These are phyloP conservation scores for Cistogaster globosa DNA, from an alignment of 2,888 invertebrate genomes.

Conservation along the genomic window DNA sequence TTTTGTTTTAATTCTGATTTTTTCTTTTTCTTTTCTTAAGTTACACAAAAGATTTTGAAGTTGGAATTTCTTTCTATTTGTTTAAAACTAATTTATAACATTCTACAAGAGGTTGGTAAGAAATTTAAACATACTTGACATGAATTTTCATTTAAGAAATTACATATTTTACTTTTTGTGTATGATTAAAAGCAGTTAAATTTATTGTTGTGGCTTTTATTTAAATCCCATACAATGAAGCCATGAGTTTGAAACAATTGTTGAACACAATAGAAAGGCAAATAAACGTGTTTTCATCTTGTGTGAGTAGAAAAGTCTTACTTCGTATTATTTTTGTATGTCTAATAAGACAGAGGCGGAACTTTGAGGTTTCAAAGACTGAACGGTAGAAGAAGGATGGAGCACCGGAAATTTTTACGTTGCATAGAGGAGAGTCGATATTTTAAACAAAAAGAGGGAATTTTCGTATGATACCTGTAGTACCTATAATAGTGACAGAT, in stretches of 20 bases:
- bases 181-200: neutral
- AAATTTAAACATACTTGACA: neutral
- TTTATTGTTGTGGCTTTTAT: slow-evolving; percentile 1
- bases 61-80: neutral
- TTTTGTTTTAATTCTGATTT: slow-evolving; percentile 46
- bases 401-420: too few relatives aligned
- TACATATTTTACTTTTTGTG: neutral
- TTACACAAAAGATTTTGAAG: neutral
- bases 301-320: neutral
- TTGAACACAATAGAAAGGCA: slow-evolving; percentile 12
- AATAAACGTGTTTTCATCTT: neutral
- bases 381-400: too few relatives aligned
- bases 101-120: neutral
- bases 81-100: neutral
- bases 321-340: slow-evolving; percentile 14
- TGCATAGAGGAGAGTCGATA: too few relatives aligned
- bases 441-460: too few relatives aligned
- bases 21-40: neutral
- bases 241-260: slow-evolving; percentile 19
- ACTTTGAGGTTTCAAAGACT: neutral
- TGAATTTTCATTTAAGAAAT: neutral
- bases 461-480: too few relatives aligned
- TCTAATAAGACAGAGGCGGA: neutral
- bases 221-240: neutral
- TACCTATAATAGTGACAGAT: too few relatives aligned